Base-by-base conservation (phyloP, 1,140 invertebrate genomes). In the Orussus abietinus region DNA sequence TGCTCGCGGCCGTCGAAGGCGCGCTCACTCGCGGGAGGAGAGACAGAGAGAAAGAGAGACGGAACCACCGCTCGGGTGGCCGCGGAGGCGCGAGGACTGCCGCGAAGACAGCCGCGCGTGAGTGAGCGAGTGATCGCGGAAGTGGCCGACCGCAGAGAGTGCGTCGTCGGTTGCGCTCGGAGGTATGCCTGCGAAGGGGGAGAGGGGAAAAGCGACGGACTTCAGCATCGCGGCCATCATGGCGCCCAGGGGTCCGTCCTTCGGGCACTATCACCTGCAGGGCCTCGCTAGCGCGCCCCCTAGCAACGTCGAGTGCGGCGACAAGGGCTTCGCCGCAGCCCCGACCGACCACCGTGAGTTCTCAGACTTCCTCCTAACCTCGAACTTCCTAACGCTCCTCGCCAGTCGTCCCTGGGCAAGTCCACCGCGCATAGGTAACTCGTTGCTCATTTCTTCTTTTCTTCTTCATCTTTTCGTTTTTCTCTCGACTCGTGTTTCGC, bases 171-270 rank as follows among this genome's bases (percentile, higher is more conserved):
- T 72, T 71, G 57, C 71, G 62, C 65, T 76, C 52, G 69, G 72
- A 69, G 68, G 62, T 49, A 76, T 76, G 71, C 70, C 68, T 54
- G 64, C 69, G 32, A 75, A 75, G 58, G 64, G 66, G 42, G 71
- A 70, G 55, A 64, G 68, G 54, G 63, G 66, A 48, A 74, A 72
- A 63, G 77, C 77, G 61, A 82, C 79, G 39, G 79, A 82, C 66
- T 82, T 82, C 59, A 80, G 78, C 46, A 81, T 81, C 49, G 78
- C 77, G 43, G 78, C 79, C 28, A 82, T 82, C 57, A 82, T 82
- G 78, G 78, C 77, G 59, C 72, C 71, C 60, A 75, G 66, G 64
- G 69, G 66, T 63, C 64, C 71, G 57, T 63, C 66, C 57, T 71
- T 72, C 59, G 68, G 63, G 49, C 68, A 74, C 61, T 70, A 74